Base-by-base conservation (phyloP, 2,888 invertebrate species). In the Adineta ricciae region DNA sequence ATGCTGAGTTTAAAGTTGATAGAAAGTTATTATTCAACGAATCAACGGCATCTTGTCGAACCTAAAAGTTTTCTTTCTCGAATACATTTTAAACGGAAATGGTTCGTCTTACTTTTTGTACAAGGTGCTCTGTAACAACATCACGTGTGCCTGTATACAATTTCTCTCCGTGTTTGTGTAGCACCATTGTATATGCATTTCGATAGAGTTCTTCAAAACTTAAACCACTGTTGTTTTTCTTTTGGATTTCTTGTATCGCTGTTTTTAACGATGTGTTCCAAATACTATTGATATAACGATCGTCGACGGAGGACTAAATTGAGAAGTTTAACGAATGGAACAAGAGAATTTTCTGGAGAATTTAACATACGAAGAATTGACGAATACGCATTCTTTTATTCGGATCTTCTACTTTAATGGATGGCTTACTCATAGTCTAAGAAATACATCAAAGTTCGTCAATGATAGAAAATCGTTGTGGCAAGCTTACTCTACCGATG, bases 111-210 rank as follows among this genome's bases (percentile, higher is more conserved):
- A 95, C 96, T 93, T 97, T 97, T 87, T 94, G 94, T 91, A 96
- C 95, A 88, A 99, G 92, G 92, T 99, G 99, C 88, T 96, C 95
- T 72, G 95, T 96, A 85, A 99, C 97, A 86, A 99, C 98, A 92
- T 98, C 97, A 89, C 96, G 94, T 84, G 99, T 92, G 24, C 99
- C 99, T 84, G 94, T 95, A 90, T 99, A 99, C n/a, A 99, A 92
- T 88, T 96, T 93, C 91, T 99, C 98, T 0, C 99, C 99, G 91
- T 98, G 96, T 91, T 99, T 99, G 91, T 99, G 97, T 85, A 99
- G 93, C 84, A 99, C 99, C 98, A 99, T 98, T 85, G 97, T 99
- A 91, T 99, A 99, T 38, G 99, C 99, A 93, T 99, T 99, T 86
- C 99, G 93, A 91, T 99, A 99, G 7, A 99, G 93, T 91, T 99